A percentile compares a stretch with the other conserved stretches of the same genome.
Conservation (phyloP, 2,113 vertebrate genomes). For the Oncorhynchus clarkii region DNA sequence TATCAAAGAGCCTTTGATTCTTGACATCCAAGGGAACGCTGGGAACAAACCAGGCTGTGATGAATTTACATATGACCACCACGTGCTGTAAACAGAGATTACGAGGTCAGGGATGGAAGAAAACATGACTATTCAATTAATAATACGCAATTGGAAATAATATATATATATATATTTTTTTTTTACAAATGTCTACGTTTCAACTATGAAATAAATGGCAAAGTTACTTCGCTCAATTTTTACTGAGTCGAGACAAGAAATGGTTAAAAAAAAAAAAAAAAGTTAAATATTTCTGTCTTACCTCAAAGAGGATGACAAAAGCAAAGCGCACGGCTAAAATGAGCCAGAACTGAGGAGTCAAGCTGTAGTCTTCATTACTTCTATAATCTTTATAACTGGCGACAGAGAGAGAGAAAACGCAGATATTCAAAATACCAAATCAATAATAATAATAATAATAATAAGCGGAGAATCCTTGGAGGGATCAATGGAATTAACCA, state of each 20-base stretch:
- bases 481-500: too few relatives aligned
- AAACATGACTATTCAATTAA: slow-evolving; percentile 72
- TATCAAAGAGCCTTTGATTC: slow-evolving; percentile 79
- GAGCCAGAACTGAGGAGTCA: slow-evolving; percentile 84
- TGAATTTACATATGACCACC: slow-evolving; percentile 84
- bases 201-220: background rate
- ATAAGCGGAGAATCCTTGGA: background rate
- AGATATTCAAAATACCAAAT: background rate
- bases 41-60: slow-evolving; percentile 88
- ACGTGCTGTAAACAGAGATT: slow-evolving; percentile 78
- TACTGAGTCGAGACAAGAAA: slow-evolving; percentile 67
- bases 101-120: slow-evolving; percentile 63
- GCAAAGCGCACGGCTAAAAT: slow-evolving; percentile 84
- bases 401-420: slow-evolving; percentile 1
- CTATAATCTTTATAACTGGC: slow-evolving; percentile 90
- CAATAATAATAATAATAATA: too few relatives aligned
- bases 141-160: background rate
- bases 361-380: slow-evolving; percentile 65
- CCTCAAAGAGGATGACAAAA: slow-evolving; percentile 93
- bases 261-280: too few relatives aligned
- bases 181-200: background rate
- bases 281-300: slow-evolving; percentile 36
- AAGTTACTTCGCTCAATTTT: background rate
- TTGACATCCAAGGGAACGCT: slow-evolving; percentile 77
- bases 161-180: background rate